These are phyloP conservation scores for Takifugu ocellatus DNA, from an alignment of 2,797 vertebrate species.

Conservation along the genomic window DNA sequence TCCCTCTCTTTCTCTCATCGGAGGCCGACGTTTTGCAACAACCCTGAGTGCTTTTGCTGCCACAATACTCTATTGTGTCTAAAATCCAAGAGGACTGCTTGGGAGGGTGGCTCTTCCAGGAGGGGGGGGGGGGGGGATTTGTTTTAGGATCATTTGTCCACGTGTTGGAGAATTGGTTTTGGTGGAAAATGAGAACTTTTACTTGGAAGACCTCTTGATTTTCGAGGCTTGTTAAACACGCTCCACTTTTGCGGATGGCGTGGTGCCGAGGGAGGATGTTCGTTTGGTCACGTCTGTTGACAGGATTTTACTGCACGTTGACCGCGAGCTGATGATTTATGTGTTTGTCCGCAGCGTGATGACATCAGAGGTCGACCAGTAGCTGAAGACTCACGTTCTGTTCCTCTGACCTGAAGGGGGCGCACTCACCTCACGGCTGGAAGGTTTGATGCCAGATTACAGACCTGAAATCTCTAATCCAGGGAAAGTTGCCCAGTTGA, in stretches of 20 bases:
- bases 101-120: slow-evolving; percentile 13
- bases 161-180: slow-evolving; percentile 1
- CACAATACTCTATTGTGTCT: slow-evolving; percentile 46
- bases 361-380: too few relatives aligned
- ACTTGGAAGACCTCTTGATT: slow-evolving; percentile 13
- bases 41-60: slow-evolving; percentile 3
- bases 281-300: not conserved
- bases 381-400: too few relatives aligned
- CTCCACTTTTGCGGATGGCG: not conserved
- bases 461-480: too few relatives aligned
- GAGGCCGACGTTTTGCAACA: slow-evolving; percentile 27
- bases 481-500: too few relatives aligned
- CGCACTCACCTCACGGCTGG: too few relatives aligned
- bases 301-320: not conserved
- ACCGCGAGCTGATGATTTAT: not conserved
- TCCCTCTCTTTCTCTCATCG: slow-evolving; percentile 8
- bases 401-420: too few relatives aligned
- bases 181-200: slow-evolving; percentile 6
- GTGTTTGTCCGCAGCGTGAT: too few relatives aligned
- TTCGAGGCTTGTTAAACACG: slow-evolving; percentile 1
- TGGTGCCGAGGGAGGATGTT: not conserved
- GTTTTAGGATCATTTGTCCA: slow-evolving; percentile 27
- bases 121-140: slow-evolving; percentile 16
- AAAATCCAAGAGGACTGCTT: slow-evolving; percentile 16
- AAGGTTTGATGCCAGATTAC: too few relatives aligned